Evolutionary conservation across 2,888 invertebrate species (phyloP).

Genomic region (Epirrhoe tristata): DNA sequence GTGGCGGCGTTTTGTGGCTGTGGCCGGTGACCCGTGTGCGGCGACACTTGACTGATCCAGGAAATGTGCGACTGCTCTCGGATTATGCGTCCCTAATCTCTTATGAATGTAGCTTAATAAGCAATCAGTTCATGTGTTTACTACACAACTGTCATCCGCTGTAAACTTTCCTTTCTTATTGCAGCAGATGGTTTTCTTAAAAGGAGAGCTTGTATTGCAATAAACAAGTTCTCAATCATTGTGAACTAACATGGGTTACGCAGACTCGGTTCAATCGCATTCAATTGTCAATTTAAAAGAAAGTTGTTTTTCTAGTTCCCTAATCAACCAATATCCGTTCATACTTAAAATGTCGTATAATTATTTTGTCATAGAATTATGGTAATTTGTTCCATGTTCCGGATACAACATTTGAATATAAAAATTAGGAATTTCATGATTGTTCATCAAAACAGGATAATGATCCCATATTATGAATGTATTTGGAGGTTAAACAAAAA

Average conservation of each 20-base stretch:
- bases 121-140: background rate
- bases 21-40: too few relatives aligned
- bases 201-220: slow-evolving; percentile 13
- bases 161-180: slow-evolving; percentile 11
- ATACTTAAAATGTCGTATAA: background rate
- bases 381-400: background rate
- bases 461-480: background rate
- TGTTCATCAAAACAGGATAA: slow-evolving; percentile 12
- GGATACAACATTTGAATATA: slow-evolving; percentile 5
- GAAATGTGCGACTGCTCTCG: too few relatives aligned
- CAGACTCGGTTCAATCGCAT: background rate
- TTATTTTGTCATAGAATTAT: slow-evolving; percentile 4
- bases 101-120: background rate
- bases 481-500: background rate
- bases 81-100: too few relatives aligned
- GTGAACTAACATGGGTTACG: background rate
- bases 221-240: slow-evolving; percentile 24
- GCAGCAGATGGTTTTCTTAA: slow-evolving; percentile 19
- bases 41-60: too few relatives aligned
- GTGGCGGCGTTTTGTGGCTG: too few relatives aligned
- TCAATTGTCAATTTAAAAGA: slow-evolving; percentile 15
- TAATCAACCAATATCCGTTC: background rate
- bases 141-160: background rate
- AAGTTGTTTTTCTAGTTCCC: slow-evolving; percentile 18
- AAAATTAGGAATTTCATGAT: slow-evolving; percentile 5